Conservation (phyloP, 2,888 invertebrate genomes). For the Salticus scenicus region DNA sequence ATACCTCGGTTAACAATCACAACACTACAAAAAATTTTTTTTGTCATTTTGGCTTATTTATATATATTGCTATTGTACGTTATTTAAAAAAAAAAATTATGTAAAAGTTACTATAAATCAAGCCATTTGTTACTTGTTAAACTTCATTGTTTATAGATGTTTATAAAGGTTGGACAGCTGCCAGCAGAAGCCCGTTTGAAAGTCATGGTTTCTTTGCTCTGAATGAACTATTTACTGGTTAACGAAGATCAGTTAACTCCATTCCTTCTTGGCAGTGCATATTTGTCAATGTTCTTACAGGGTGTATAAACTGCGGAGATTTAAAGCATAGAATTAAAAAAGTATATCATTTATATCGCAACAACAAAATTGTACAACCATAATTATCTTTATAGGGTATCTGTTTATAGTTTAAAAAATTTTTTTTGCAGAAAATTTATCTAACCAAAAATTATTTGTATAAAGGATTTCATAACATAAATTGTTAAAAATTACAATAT, state of each 20-base stretch:
- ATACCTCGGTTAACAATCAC: slow-evolving; percentile 64
- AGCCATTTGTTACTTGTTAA: slow-evolving; percentile 67
- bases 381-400: slow-evolving; percentile 40
- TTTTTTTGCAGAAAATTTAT: slow-evolving; percentile 42
- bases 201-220: background rate
- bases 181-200: slow-evolving; percentile 45
- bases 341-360: too few species aligned
- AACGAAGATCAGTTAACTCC: background rate
- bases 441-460: slow-evolving; percentile 58
- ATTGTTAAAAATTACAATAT: slow-evolving; percentile 33
- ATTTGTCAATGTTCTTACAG: slow-evolving; percentile 36
- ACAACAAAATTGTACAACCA: background rate
- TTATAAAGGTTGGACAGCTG: slow-evolving; percentile 49
- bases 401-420: slow-evolving; percentile 39
- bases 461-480: slow-evolving; percentile 62
- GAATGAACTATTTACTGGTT: slow-evolving; percentile 33
- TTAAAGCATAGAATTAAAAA: too few species aligned
- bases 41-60: slow-evolving; percentile 31
- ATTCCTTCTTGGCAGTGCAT: slow-evolving; percentile 41
- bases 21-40: slow-evolving; percentile 24
- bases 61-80: slow-evolving; percentile 27
- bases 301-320: slow-evolving; percentile 40
- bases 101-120: slow-evolving; percentile 28
- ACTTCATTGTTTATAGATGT: slow-evolving; percentile 63
- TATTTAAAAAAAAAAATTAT: slow-evolving; percentile 28